Base-by-base conservation (phyloP, 2,797 vertebrate species). In the Typhlichthys subterraneus region DNA sequence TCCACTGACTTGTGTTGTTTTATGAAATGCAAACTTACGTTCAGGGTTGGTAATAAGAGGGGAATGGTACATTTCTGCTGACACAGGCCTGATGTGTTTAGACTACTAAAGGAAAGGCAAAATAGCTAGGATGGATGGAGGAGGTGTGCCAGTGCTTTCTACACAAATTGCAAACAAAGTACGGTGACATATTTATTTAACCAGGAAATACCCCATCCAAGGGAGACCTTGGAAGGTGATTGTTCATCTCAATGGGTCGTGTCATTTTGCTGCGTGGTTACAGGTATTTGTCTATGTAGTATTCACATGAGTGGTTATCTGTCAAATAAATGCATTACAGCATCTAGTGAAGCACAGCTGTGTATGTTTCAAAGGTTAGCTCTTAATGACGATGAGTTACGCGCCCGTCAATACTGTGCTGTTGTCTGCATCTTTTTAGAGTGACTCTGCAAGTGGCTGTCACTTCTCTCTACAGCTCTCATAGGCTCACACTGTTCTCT, bases 11-110 rank as follows among this genome's bases (percentile, higher is more conserved):
- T 61, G 57, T 38, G 19, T 13, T 58, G 56, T 12, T 58, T 12
- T 38, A 38, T 38, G 7, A 7, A 55, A 33, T 48, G 51, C 53
- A 51, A 46, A 23, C 42, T 49, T 10, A 7, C 61, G 62, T 63
- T 46, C 7, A 29, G 5, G 17, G 57, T 17, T 48, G 45, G 13
- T n/a, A n/a, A n/a, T 66, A 53, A 13, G n/a, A 57, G 45, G 47
- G 64, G 53, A 56, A 73, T 67, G 67, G 68, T 59, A 5, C 12
- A 23, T 77, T 12, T 81, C 53, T 78, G 77, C 83, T 84, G 84
- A 86, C 76, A 69, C 75, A 69, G 1, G 46, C 45, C 19, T 23
- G 19, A 23, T 23, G 68, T 68, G 67, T 4, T 11, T 38, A 62
- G 56, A 62, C 66, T 60, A 53, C 74, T 84, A 75, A 62, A 66